Base-by-base conservation (phyloP, 1,140 invertebrate genomes). In the Metopolophium dirhodum region DNA sequence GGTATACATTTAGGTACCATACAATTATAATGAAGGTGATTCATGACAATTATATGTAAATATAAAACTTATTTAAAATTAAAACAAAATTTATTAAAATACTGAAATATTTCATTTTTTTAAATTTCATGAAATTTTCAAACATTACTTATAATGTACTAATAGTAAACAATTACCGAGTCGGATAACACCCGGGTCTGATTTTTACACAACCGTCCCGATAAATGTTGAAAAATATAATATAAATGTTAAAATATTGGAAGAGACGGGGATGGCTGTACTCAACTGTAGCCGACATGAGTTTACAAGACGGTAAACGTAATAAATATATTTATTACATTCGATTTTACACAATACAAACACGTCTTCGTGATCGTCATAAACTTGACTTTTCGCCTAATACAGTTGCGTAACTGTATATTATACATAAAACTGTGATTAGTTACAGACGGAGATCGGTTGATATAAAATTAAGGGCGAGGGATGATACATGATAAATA, bases 311-410 rank as follows among this genome's bases (percentile, higher is more conserved):
- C 11, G 41, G 41, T 14, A 47, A 86, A 47, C 26, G 23, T 30
- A 47, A 47, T 86, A 86, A 47, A 86, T 86, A 47, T 86, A 47
- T 86, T 41, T 86, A 47, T 86, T 47, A 86, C 85, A 30, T 45
- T 41, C 37, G 85, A 47, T 86, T 86, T 47, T 86, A 86, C 41
- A 47, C 23, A 47, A 47, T 30, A 47, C 47, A 83, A 86, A 86
- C 9, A 47, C 26, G 30, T 85, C 41, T 85, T 47, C 6, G 18
- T 45, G 26, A 6, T n/a, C 41, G 22, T 11, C 1, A 11, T 86
- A 30, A 30, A 86, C 2, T 30, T n/a, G 37, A 86, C 26, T 41
- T 41, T 30, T 47, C 26, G 26, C 22, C 11, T 14, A 41, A 11
- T 41, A 11, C 26, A 86, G 6, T 47, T 30, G 4, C 22, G 85